Base-by-base conservation (phyloP, 2,797 vertebrate species). In the Gastrophryne carolinensis region DNA sequence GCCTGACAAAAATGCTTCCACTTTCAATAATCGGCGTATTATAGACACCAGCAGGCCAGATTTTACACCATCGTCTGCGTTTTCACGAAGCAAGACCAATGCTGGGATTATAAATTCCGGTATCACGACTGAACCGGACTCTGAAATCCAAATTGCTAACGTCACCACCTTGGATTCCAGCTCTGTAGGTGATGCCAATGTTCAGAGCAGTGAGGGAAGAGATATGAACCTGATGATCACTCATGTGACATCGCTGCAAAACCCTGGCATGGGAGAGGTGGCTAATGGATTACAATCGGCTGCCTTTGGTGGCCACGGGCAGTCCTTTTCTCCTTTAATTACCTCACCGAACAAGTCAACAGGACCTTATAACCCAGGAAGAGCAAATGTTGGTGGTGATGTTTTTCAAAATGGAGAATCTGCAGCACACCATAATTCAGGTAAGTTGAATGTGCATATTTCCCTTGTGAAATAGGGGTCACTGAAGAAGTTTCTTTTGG, bases 151-250 rank as follows among this genome's bases (percentile, higher is more conserved):
- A 82, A 99, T 99, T 27, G 92, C 95, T 90, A 96, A 96, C 76
- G 97, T 99, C 85, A 98, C 96, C 81, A 99, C 97, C 0, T 89
- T 99, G 87, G 96, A 96, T 79, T 85, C 81, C 82, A 91, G 82
- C 83, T 88, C 90, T 89, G 82, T 86, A 86, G 86, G 81, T 83
- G 54, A 84, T 53, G 34, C 86, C 87, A 83, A 75, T 80, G 82
- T 90, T 87, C 90, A 88, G 84, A 90, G 83, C 82, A 53, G 85
- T 80, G 89, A 91, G 13, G 83, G 90, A 79, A 80, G 65, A 86
- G 95, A 98, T 89, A 93, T 97, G 91, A 95, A 94, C 90, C 90
- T 99, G 87, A 95, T 96, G 94, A 98, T 99, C 83, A 98, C 96
- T 77, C 96, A 96, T 44, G 97, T 99, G 84, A 99, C 95, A 0